Evolutionary conservation across 1,140 invertebrate species (phyloP), one percentile per base, ranked within the genome.

Genomic region (Brachionus rubens): DNA sequence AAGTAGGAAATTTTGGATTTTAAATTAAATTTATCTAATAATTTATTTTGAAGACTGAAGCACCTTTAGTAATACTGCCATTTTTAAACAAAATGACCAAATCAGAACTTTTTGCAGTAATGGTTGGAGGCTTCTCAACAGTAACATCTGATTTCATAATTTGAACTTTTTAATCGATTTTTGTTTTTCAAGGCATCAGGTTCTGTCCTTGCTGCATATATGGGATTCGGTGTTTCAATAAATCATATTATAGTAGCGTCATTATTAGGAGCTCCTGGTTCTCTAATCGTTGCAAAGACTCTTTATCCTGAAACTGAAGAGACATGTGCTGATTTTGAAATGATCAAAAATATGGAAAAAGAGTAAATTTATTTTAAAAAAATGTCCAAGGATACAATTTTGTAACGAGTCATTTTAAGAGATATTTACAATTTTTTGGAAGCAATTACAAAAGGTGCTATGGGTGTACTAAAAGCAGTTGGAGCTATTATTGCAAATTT

Each of bases 61-160:
- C 54, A 19, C 75, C 52, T 14, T 62, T 76, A 40, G 12, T 76
- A 16, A 48, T 76, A 9, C 36, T 43, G 24, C 72, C 72, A 10
- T 76, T 56, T 24, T 12, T 76, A 10, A 26, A 24, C 52, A 19
- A 16, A 76, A 76, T 76, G 72, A 76, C 72, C 40, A 33, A 59
- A 21, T 76, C 72, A 16, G 72, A 98, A 86, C 83, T 98, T 0
- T 93, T 96, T 82, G 90, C 94, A 0, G 87, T 98, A 14, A 92
- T 97, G 91, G 89, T 91, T 3, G 92, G 91, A 1, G 95, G 95
- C 7, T 96, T 97, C 83, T 91, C 94, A 0, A 95, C 94, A 7
- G 92, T 72, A 72, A 50, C 1, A 36, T 12, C 5, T 68, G n/a
- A 19, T 26, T n/a, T 5, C 6, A n/a, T 1, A 1, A n/a, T n/a